Percentiles rank a stretch among this genome's conserved stretches.
Conservation (phyloP, 1,140 invertebrate species). For the Drosophila repletoides region DNA sequence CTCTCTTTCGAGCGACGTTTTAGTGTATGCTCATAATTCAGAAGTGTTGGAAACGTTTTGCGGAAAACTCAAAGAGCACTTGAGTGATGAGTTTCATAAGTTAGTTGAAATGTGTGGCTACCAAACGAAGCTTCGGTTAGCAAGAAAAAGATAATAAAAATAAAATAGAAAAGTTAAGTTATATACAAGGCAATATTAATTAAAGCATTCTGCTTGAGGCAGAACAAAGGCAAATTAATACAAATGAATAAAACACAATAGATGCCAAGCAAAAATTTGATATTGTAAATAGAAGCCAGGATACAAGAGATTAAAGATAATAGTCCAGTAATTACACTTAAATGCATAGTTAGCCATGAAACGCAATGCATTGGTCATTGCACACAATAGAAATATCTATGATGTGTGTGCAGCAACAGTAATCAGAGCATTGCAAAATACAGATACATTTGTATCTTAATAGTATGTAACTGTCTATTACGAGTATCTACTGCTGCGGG, state of each 20-base stretch:
- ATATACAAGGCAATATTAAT: too few relatives aligned
- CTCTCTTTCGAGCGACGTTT: constrained; percentile 35
- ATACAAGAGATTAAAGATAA: too few relatives aligned
- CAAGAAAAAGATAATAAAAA: background rate
- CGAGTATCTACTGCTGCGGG: background rate
- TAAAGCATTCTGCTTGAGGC: too few relatives aligned
- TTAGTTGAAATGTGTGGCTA: constrained; percentile 19
- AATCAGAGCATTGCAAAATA: background rate
- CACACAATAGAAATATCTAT: too few relatives aligned
- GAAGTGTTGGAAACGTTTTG: constrained; percentile 56
- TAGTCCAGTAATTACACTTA: too few relatives aligned
- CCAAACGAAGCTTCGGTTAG: background rate
- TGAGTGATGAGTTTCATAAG: constrained; percentile 58
- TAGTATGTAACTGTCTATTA: too few relatives aligned
- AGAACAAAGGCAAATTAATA: too few relatives aligned
- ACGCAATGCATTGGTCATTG: too few relatives aligned
- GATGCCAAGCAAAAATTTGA: too few relatives aligned
- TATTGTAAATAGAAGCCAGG: too few relatives aligned
- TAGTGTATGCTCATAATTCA: constrained; percentile 52
- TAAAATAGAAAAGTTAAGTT: background rate
- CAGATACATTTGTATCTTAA: background rate
- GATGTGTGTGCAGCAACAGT: background rate
- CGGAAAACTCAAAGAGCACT: constrained; percentile 48
- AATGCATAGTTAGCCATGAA: too few relatives aligned
- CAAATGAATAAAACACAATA: too few relatives aligned